phyloP scores from a whole-genome alignment of 2,797 vertebrate species.

The Centropyge bicolor region DNA sequence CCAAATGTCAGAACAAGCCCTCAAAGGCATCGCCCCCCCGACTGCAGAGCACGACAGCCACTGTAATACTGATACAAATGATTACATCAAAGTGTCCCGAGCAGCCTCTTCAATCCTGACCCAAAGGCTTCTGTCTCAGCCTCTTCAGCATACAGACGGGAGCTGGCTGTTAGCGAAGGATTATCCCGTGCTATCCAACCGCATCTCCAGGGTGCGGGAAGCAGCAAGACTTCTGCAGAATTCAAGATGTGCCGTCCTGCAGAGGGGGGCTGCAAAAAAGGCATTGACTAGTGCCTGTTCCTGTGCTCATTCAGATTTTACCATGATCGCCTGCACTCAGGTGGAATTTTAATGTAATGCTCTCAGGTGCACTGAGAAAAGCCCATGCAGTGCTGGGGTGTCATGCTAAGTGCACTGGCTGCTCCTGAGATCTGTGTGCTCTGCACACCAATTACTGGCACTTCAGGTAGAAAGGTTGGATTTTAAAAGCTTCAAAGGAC shows the following conservation, averaged over 20 bases:
- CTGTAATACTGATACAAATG: constrained; percentile 39
- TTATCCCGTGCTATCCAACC: constrained; percentile 32
- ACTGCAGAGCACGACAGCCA: constrained; percentile 16
- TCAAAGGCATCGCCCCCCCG: constrained; percentile 13
- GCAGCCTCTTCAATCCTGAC: constrained; percentile 35
- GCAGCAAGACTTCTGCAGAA: constrained; percentile 29
- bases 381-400: constrained; percentile 33
- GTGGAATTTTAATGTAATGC: constrained; percentile 69
- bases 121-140: constrained; percentile 27
- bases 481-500: constrained; percentile 61
- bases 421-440: constrained; percentile 60
- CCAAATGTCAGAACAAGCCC: constrained; percentile 61
- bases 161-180: constrained; percentile 45
- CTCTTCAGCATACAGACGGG: constrained; percentile 32
- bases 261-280: constrained; percentile 12
- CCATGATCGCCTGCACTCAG: constrained; percentile 39
- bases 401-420: constrained; percentile 59
- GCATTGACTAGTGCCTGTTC: constrained; percentile 49
- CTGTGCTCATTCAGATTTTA: constrained; percentile 57
- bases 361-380: constrained; percentile 53
- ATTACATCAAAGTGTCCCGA: constrained; percentile 46
- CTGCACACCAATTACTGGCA: constrained; percentile 65
- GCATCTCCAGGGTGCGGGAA: constrained; percentile 27
- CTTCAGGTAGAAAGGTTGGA: constrained; percentile 61
- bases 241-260: constrained; percentile 36